A percentile compares a stretch with the other conserved stretches of the same genome.
Evolutionary conservation across 92 coral and sea anemone genomes (phyloP).

Genomic region (Anthopleura xanthogrammica): DNA sequence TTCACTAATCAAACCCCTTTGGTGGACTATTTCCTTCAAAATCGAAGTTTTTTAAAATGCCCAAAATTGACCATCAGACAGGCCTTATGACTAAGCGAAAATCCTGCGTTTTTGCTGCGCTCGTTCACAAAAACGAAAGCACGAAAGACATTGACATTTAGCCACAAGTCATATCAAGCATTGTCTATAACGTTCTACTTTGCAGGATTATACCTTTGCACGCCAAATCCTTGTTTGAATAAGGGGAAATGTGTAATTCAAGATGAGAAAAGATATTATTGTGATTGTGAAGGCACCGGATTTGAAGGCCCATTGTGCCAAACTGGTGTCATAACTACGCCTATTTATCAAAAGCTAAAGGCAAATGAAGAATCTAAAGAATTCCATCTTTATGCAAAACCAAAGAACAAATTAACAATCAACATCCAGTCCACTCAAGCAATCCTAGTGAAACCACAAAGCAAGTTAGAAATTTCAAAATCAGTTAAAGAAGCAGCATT

Average conservation of each 20-base stretch:
- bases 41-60: too few relatives aligned
- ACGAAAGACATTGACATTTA: too few relatives aligned
- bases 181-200: not conserved
- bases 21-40: too few relatives aligned
- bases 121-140: too few relatives aligned
- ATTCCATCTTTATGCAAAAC: constrained; percentile 36
- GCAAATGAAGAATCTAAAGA: constrained; percentile 21
- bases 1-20: too few relatives aligned
- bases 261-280: not conserved
- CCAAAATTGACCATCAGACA: too few relatives aligned
- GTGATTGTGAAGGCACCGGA: constrained; percentile 58
- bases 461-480: constrained; percentile 21
- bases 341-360: constrained; percentile 45
- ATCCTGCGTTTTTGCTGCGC: too few relatives aligned
- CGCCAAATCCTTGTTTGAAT: constrained; percentile 53
- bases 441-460: constrained; percentile 26
- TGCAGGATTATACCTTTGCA: constrained; percentile 40
- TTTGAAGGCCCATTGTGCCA: constrained; percentile 51
- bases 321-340: constrained; percentile 38
- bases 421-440: constrained; percentile 29
- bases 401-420: constrained; percentile 29
- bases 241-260: constrained; percentile 43
- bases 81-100: too few relatives aligned
- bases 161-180: too few relatives aligned
- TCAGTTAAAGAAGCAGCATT: constrained; percentile 35